phyloP scores from a whole-genome alignment of 2,888 invertebrate genomes.

The Lapara coniferarum region DNA sequence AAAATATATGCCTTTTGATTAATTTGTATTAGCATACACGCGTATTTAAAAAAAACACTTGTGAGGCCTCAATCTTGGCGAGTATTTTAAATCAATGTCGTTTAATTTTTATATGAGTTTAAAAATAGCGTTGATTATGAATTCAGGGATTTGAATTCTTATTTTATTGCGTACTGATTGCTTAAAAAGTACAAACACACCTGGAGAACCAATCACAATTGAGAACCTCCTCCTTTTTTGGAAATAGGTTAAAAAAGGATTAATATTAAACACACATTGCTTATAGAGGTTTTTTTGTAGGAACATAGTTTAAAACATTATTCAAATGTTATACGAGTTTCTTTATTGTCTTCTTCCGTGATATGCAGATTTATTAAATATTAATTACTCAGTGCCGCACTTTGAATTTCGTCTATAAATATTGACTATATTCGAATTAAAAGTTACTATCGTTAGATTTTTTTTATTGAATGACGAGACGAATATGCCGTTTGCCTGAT shows the following conservation, averaged over 20 bases:
- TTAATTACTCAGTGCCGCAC: neutral
- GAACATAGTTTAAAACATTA: neutral
- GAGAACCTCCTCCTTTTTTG: neutral
- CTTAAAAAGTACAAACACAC: too few relatives aligned
- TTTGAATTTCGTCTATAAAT: neutral
- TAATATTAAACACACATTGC: neutral
- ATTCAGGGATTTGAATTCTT: neutral
- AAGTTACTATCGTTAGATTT: too few relatives aligned
- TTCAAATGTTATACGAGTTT: conserved; percentile 5
- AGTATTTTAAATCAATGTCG: too few relatives aligned
- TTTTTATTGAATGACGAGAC: too few relatives aligned
- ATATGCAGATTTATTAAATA: neutral
- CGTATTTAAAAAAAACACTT: neutral
- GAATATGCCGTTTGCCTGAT: too few relatives aligned
- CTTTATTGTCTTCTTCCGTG: conserved; percentile 16
- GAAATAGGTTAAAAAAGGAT: neutral
- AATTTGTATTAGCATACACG: neutral
- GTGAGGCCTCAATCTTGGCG: too few relatives aligned
- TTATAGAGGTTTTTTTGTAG: neutral
- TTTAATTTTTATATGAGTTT: neutral
- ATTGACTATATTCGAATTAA: neutral
- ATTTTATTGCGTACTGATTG: too few relatives aligned
- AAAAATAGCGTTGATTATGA: neutral
- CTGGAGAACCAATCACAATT: too few relatives aligned
- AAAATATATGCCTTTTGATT: neutral